These are phyloP conservation scores for Limnephilus marmoratus DNA, from an alignment of 2,888 invertebrate species.

Conservation along the genomic window DNA sequence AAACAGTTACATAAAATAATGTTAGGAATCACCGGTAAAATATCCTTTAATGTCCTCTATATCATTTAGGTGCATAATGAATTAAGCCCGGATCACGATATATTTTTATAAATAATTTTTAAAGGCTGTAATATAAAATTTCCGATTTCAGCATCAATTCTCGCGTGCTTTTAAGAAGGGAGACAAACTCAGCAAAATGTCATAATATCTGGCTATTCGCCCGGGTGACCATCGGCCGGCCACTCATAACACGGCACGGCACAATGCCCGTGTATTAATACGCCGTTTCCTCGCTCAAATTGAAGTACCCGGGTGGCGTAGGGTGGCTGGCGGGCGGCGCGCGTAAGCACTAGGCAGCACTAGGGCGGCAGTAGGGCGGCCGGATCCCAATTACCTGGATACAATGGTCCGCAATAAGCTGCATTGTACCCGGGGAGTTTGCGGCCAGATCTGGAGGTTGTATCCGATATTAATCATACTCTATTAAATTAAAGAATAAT, in stretches of 20 bases:
- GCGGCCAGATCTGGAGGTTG: not conserved
- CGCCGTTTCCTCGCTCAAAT: slow-evolving; percentile 28
- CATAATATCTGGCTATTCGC: not conserved
- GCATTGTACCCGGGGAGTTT: slow-evolving; percentile 28
- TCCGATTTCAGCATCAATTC: not conserved
- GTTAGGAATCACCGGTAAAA: no score
- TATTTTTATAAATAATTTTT: not conserved
- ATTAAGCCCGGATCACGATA: not conserved
- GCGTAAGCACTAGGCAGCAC: no score
- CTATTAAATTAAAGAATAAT: not conserved
- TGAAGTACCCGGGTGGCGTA: not conserved
- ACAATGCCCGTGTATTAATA: slow-evolving; percentile 35
- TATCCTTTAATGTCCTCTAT: no score
- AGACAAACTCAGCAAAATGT: not conserved
- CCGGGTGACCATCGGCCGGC: not conserved
- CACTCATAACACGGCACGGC: not conserved
- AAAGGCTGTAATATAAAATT: not conserved
- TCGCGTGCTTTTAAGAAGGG: not conserved
- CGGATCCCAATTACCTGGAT: slow-evolving; percentile 45
- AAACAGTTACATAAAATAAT: no score
- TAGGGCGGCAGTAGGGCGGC: not conserved
- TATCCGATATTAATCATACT: not conserved
- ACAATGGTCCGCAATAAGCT: slow-evolving; percentile 56
- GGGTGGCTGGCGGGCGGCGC: not conserved
- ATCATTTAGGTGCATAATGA: not conserved